Evolutionary conservation across 2,113 vertebrate species (phyloP).

Genomic region (Erinaceus europaeus): DNA sequence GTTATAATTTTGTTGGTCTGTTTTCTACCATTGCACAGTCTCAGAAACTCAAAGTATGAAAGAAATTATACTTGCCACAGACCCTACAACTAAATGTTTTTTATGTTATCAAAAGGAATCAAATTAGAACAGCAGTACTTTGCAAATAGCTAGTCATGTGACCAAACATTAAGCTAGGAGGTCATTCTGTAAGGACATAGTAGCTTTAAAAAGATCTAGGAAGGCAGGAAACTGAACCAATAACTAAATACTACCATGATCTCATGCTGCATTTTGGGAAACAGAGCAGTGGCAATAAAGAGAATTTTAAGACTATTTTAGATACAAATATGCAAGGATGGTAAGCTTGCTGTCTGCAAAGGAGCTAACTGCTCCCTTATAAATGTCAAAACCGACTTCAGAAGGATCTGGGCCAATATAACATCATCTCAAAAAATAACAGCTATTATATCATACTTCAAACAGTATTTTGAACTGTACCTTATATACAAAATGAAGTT

Average conservation of each 20-base stretch:
- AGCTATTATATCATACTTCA: conserved; percentile 56
- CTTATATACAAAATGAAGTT: conserved; percentile 39
- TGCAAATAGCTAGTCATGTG: conserved; percentile 81
- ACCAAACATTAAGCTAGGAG: conserved; percentile 65
- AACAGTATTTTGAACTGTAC: conserved; percentile 54
- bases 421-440: conserved; percentile 68
- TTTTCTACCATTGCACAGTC: conserved; percentile 12
- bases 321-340: conserved; percentile 78
- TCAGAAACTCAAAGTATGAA: not conserved
- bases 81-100: conserved; percentile 41
- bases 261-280: conserved; percentile 84
- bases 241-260: conserved; percentile 82
- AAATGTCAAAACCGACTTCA: conserved; percentile 72
- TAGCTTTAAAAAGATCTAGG: conserved; percentile 81
- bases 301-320: conserved; percentile 85
- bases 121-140: conserved; percentile 63
- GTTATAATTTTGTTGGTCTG: not conserved
- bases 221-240: conserved; percentile 84
- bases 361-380: conserved; percentile 72
- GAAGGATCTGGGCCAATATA: conserved; percentile 70
- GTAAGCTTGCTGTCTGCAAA: conserved; percentile 79
- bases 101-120: conserved; percentile 71
- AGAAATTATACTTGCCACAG: conserved; percentile 39
- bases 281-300: conserved; percentile 81
- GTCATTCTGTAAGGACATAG: conserved; percentile 75